Base-by-base conservation (phyloP, 2,888 invertebrate species). In the Latrodectus elegans region DNA sequence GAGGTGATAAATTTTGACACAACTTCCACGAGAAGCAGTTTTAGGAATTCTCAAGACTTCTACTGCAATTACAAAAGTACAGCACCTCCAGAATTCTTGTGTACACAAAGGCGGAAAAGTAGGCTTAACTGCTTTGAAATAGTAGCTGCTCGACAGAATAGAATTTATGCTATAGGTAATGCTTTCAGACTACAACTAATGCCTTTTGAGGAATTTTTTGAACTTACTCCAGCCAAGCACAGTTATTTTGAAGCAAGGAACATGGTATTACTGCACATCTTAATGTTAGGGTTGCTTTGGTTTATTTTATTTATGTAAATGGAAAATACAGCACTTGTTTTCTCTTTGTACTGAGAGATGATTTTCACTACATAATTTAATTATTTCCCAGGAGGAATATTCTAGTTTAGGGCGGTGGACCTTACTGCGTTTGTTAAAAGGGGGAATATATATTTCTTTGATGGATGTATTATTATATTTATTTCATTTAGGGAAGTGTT, bases 31-130 rank as follows among this genome's bases (percentile, higher is more conserved):
- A 77, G 75, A 76, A 65, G 80, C 80, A 85, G 65, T 85, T 85
- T 80, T 80, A 64, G 85, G 85, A 85, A 85, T 85, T 85, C 85
- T 80, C 80, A 80, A 85, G 80, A 76, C 75, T 73, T 79, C 74
- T 53, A 17, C 64, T 71, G 75, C 68, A 85, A 85, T 85, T 85
- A 85, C 85, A 85, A 80, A 80, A 70, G 70, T 80, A 73, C 80
- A 68, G 64, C 80, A 51, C 75, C 49, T 71, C 60, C 80, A n/a
- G 51, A 65, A 81, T 75, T 85, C 71, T 74, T 75, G 79, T 38
- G 74, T 60, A 73, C 73, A 84, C 78, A 84, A 84, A 84, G 49
- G 77, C 72, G 60, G 73, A 14, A 70, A 65, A 60, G 73, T 78
- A 78, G 78, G 65, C 74, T 79, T 84, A 79, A 79, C 74, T 51